Conservation (phyloP, 2,113 vertebrate species). For the Cisticola juncidis region DNA sequence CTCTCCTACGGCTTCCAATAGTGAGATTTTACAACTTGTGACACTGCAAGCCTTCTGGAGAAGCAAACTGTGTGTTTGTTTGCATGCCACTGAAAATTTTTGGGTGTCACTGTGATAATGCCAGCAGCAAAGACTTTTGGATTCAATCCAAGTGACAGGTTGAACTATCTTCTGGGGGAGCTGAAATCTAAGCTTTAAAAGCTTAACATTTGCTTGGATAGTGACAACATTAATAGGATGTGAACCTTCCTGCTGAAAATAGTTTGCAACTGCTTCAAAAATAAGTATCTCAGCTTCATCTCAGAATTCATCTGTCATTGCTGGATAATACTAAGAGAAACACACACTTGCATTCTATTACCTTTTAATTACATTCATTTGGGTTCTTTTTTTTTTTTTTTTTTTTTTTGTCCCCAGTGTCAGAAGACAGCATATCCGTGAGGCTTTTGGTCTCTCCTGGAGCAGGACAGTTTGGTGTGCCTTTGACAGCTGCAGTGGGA, state of each 20-base stretch:
- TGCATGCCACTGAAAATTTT: background rate
- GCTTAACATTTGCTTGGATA: background rate
- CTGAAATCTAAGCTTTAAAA: background rate
- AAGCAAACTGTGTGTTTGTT: background rate
- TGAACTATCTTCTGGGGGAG: background rate
- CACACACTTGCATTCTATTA: background rate
- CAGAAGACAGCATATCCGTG: background rate
- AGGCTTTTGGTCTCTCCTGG: background rate
- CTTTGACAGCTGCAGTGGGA: background rate
- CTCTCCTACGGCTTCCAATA: rapidly evolving
- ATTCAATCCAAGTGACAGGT: background rate
- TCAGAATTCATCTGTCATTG: background rate
- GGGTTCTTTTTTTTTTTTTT: background rate
- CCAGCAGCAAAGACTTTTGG: background rate
- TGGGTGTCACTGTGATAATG: background rate
- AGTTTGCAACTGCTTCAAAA: background rate
- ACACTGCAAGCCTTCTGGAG: background rate
- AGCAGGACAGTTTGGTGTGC: background rate
- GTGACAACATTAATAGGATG: background rate
- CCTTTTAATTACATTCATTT: background rate
- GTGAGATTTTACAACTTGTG: background rate
- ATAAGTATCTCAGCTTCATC: background rate
- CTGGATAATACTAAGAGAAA: background rate
- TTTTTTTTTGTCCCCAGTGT: background rate
- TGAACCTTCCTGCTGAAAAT: background rate